Base-by-base conservation (phyloP, 64 coral and sea anemone species). In the Astreopora myriophthalma region DNA sequence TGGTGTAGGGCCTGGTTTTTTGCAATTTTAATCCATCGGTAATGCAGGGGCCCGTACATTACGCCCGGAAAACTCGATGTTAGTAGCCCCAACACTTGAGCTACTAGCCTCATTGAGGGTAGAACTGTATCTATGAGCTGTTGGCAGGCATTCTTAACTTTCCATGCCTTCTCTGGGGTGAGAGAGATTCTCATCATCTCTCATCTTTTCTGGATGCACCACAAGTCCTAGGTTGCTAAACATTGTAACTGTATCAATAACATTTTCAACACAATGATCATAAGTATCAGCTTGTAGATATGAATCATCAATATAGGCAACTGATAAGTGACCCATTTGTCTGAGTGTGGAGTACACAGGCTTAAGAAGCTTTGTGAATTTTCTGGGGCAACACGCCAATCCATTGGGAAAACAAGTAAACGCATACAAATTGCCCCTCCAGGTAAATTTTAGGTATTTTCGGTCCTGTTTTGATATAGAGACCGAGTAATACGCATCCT, bases 331-430 rank as follows among this genome's bases (percentile, higher is more conserved):
- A 48, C 81, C 81, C 55, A 63, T 66, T 66, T 68, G 24, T 85
- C 61, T 32, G 22, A 85, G 32, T 16, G 63, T 85, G 57, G 81
- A 85, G 81, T 85, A 85, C 67, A 60, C 81, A 85, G n/a, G n/a
- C n/a, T n/a, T n/a, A n/a, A n/a, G n/a, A n/a, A n/a, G n/a, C n/a
- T n/a, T n/a, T n/a, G n/a, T n/a, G 81, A 46, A 24, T 85, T 85
- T 85, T 37, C 81, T n/a, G 33, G 81, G 4, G 12, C 57, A 85
- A 60, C 27, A 48, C 17, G 81, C 81, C 1, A 37, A 28, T 1
- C 81, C 81, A 38, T 85, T 85, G 16, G 81, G 81, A 34, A 85
- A 85, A 32, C 81, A 83, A 55, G 61, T 85, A 22, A 66, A 85
- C 48, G 65, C 23, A 28, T 85, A 37, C 35, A n/a, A 85, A 27